phyloP scores from a whole-genome alignment of 1,140 invertebrate genomes.

The Riptortus pedestris region DNA sequence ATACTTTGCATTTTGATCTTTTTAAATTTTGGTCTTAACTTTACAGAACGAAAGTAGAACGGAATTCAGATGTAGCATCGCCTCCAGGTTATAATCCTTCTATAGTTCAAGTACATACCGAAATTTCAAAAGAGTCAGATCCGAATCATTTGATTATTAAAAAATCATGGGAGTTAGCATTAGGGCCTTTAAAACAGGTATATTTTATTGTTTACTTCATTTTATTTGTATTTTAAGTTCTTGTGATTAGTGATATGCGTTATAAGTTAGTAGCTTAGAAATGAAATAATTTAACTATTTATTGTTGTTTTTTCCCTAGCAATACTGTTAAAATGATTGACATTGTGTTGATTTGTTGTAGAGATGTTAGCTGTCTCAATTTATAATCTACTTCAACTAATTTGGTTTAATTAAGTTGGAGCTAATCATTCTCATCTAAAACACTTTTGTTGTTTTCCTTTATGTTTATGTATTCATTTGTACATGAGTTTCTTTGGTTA shows the following conservation, averaged over 20 bases:
- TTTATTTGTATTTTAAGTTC: background rate
- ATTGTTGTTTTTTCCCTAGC: too few relatives aligned
- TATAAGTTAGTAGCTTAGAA: background rate
- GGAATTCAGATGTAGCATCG: constrained; percentile 44
- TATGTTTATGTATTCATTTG: too few relatives aligned
- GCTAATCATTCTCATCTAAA: too few relatives aligned
- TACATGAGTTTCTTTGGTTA: too few relatives aligned
- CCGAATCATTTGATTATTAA: constrained; percentile 78
- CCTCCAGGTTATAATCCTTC: constrained; percentile 75
- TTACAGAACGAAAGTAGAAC: constrained; percentile 40
- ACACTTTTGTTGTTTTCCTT: too few relatives aligned
- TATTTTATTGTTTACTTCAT: background rate
- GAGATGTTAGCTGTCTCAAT: too few relatives aligned
- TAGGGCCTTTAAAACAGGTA: constrained; percentile 84
- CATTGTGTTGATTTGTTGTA: too few relatives aligned
- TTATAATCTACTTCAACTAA: too few relatives aligned
- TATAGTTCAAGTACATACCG: constrained; percentile 55
- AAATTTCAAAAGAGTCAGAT: constrained; percentile 64
- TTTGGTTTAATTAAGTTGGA: too few relatives aligned
- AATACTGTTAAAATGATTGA: too few relatives aligned
- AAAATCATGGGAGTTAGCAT: constrained; percentile 94
- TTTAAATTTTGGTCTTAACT: too few relatives aligned
- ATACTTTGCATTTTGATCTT: constrained; percentile 5
- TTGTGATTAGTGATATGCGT: background rate
- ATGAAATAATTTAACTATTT: too few relatives aligned